Evolutionary conservation across 1,140 invertebrate genomes (phyloP), one percentile per base, ranked within the genome.

Genomic region (Zaprionus nigranus): DNA sequence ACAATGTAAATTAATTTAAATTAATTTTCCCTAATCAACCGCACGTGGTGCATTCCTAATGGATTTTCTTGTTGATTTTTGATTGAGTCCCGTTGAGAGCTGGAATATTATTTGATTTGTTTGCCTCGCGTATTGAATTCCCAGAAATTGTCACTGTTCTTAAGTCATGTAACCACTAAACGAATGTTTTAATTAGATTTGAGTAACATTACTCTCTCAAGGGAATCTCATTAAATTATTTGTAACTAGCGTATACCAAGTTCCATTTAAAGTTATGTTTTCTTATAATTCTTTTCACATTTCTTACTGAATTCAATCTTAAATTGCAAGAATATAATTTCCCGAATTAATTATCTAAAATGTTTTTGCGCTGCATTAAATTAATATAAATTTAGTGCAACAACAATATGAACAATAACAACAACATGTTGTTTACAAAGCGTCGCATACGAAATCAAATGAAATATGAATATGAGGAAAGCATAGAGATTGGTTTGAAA

Each of bases 341-440:
- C 40, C 62, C 43, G 71, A 82, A 81, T 84, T 87, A 87, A 87
- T 88, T 88, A 84, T 59, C 49, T 72, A 70, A 83, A 86, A 88
- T 84, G 81, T 78, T 76, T 86, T 64, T 76, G 20, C 34, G 13
- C 49, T 80, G 64, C 63, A 81, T 81, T 81, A 80, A 69, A 80
- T 68, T 78, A 79, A 82, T 69, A 51, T 76, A 71, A 62, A 79
- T 54, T 54, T 49, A 7, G 57, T 17, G 17, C 13, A 56, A 51
- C 38, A 66, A 57, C 9, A 70, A 57, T 17, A 66, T 62, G 11
- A 62, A 38, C 22, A 71, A 36, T 36, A 61, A 60, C 58, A 71
- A 67, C 20, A 62, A 67, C 54, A 82, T 60, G 64, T 82, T 86
- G 83, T 86, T 86, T 76, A 86, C 81, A 74, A 78, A 58, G 34